phyloP scores from a whole-genome alignment of 2,797 vertebrate genomes.

The Manis crassicaudata region DNA sequence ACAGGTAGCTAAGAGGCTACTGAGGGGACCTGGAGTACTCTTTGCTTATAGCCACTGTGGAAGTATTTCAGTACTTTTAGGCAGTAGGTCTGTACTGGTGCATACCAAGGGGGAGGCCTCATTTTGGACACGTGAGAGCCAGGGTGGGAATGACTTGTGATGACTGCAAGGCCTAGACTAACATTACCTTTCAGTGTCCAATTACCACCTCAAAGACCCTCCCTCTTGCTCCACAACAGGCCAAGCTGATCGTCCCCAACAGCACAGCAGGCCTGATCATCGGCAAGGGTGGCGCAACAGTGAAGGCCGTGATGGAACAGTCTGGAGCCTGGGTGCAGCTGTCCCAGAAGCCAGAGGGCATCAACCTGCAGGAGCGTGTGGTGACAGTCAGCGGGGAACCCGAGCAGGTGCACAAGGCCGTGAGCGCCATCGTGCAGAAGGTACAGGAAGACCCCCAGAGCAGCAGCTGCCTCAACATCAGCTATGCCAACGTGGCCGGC shows the following conservation, averaged over 20 bases:
- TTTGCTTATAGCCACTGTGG: not conserved
- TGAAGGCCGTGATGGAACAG: constrained; percentile 97
- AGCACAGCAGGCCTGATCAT: constrained; percentile 97
- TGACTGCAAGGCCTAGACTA: not conserved
- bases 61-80: not conserved
- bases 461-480: constrained; percentile 97
- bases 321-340: constrained; percentile 98
- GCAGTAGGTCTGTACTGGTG: not conserved
- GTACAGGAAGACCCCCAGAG: constrained; percentile 97
- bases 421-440: constrained; percentile 97
- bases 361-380: constrained; percentile 96
- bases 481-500: constrained; percentile 96
- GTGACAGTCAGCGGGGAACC: constrained; percentile 96
- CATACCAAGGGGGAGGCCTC: not conserved
- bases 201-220: not conserved
- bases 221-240: constrained; percentile 84
- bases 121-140: not conserved
- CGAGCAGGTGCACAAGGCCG: constrained; percentile 95
- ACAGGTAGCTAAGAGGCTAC: not conserved
- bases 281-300: constrained; percentile 95
- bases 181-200: not conserved
- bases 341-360: constrained; percentile 96
- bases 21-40: not conserved
- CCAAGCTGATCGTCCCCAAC: constrained; percentile 97
- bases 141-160: not conserved